Percentiles rank a stretch among this genome's conserved stretches.
Conservation (phyloP, 2,888 invertebrate genomes). For the Desoria tigrina region DNA sequence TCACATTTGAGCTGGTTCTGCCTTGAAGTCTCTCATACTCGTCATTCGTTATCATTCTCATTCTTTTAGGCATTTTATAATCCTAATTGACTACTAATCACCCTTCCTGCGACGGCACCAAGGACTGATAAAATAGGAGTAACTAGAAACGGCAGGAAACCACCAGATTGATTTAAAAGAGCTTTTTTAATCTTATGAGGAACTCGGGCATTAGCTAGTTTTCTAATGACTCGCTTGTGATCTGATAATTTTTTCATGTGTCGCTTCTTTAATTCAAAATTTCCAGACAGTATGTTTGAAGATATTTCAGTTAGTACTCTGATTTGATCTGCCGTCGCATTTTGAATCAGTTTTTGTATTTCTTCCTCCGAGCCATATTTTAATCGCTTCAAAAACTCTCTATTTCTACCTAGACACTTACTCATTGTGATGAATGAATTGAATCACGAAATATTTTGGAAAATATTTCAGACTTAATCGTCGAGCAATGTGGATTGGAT, state of each 20-base stretch:
- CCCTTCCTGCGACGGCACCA: slow-evolving; percentile 23
- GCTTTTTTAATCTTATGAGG: slow-evolving; percentile 8
- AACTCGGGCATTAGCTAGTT: slow-evolving; percentile 6
- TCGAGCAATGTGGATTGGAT: slow-evolving; percentile 20
- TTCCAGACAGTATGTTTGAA: neutral
- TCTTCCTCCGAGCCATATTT: neutral
- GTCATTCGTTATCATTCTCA: slow-evolving; percentile 32
- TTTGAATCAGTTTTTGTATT: slow-evolving; percentile 11
- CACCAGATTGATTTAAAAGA: slow-evolving; percentile 8
- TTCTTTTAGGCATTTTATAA: slow-evolving; percentile 33
- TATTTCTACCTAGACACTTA: slow-evolving; percentile 13
- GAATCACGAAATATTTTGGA: neutral
- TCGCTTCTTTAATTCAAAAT: neutral
- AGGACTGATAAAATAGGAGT: slow-evolving; percentile 23
- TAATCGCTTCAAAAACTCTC: slow-evolving; percentile 10
- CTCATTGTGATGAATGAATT: slow-evolving; percentile 23
- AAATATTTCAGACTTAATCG: slow-evolving; percentile 10
- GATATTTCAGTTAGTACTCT: slow-evolving; percentile 18
- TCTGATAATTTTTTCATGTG: neutral
- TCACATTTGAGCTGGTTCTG: neutral
- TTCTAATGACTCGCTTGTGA: neutral
- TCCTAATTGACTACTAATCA: slow-evolving; percentile 5
- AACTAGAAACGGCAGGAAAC: slow-evolving; percentile 17
- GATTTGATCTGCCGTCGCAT: slow-evolving; percentile 23
- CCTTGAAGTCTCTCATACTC: neutral